Evolutionary conservation across 92 coral and sea anemone genomes (phyloP), one percentile per base, ranked within the genome.

Genomic region (Porites evermanni): DNA sequence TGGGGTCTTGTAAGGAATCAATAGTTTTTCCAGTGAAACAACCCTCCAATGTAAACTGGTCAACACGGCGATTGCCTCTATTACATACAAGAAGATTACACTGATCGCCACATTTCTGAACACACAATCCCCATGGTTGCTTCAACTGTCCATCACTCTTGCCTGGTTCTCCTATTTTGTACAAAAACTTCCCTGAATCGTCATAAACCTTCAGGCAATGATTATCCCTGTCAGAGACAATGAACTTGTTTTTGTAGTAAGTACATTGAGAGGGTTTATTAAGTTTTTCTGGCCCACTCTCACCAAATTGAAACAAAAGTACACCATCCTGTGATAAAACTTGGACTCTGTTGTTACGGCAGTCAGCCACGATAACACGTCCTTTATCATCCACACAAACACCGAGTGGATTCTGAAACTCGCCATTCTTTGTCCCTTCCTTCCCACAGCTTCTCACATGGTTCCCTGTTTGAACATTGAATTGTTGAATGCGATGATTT

Each of bases 391-490:
- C 70, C 17, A 83, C 12, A 47, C 76, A 75, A 56, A 83, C 14
- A 38, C 79, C 26, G n/a, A 5, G 1, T 2, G 79, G 79, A 38
- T 2, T 0, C 24, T 38, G 12, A 56, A 83, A 72, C 70, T 83
- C 58, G 6, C 87, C 79, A 14, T 58, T 21, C 24, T 59, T 53
- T 53, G 51, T 26, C 19, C 79, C 87, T 24, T 70, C 14, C 56
- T 58, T 83, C 64, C 87, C 87, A 83, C 72, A 70, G 79, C 65
- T 72, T 12, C 8, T 83, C 23, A 83, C 79, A 54, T 58, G 38
- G 32, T 63, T 54, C 50, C 79, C 79, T 72, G 79, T 83, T 16
- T 65, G 53, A 18, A 66, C 54, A 61, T 72, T 72, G 0, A 83
- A 58, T 54, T 56, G 68, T 47, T 70, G 79, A 73, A 73, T 17